Evolutionary conservation across 1,140 invertebrate species (phyloP).

Genomic region (Caenorhabditis briggsae): DNA sequence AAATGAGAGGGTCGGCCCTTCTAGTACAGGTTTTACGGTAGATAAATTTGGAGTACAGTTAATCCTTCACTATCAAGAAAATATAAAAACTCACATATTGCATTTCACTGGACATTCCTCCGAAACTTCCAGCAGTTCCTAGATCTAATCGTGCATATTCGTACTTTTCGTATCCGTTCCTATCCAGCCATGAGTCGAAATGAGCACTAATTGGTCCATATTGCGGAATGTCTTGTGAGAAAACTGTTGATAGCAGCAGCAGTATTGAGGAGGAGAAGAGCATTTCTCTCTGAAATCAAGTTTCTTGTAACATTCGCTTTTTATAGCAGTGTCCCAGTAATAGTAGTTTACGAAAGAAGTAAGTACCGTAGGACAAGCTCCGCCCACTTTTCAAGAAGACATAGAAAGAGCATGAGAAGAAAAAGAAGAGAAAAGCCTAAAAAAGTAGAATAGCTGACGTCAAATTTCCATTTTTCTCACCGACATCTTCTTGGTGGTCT

Average conservation of each 20-base stretch:
- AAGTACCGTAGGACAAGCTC: slow-evolving; percentile 21
- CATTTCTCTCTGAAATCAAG: slow-evolving; percentile 12
- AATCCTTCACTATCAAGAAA: background rate
- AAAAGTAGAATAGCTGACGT: slow-evolving; percentile 19
- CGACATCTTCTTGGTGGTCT: slow-evolving; percentile 8
- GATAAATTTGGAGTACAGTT: too few species aligned
- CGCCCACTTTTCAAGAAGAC: slow-evolving; percentile 2
- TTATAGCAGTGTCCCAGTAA: slow-evolving; percentile 4
- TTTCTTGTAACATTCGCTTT: background rate
- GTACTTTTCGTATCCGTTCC: slow-evolving; percentile 24
- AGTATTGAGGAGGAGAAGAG: background rate
- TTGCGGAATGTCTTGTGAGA: slow-evolving; percentile 12
- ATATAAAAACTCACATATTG: slow-evolving; percentile 12
- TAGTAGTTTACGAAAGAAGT: slow-evolving; percentile 18
- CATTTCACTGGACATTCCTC: slow-evolving; percentile 41
- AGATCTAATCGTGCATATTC: slow-evolving; percentile 7
- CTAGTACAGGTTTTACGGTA: too few species aligned
- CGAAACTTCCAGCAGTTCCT: slow-evolving; percentile 45
- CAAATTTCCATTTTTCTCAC: slow-evolving; percentile 2
- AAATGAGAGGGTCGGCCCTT: too few species aligned
- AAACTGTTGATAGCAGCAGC: slow-evolving; percentile 20
- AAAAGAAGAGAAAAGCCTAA: background rate
- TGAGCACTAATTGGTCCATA: slow-evolving; percentile 32
- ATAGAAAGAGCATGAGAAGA: background rate
- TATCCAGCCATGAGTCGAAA: slow-evolving; percentile 30